Base-by-base conservation (phyloP, 1,140 invertebrate species). In the Phymastichus coffea region DNA sequence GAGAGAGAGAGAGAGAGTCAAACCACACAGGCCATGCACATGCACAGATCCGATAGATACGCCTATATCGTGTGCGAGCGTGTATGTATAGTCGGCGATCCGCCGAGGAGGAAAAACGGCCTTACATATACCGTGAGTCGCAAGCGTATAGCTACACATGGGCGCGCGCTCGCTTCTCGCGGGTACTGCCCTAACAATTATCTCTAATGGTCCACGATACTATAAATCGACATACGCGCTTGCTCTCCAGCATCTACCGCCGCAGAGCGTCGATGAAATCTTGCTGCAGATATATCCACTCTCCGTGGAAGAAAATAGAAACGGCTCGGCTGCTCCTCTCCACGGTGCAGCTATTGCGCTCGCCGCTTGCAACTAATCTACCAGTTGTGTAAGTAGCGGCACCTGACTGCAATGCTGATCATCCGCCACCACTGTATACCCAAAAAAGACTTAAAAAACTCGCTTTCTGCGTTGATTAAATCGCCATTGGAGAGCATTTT, bases 151-250 rank as follows among this genome's bases (percentile, higher is more conserved):
- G n/a, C n/a, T n/a, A n/a, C n/a, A n/a, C n/a, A n/a, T n/a, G n/a
- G n/a, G n/a, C n/a, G n/a, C n/a, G n/a, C n/a, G n/a, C n/a, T n/a
- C n/a, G n/a, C n/a, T n/a, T n/a, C n/a, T n/a, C n/a, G 0, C 54
- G 57, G 51, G 41, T 48, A 52, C 49, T 67, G 67, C 57, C 69
- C 69, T 61, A 70, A 79, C 74, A 76, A 78, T 79, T 74, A 79
- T 76, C 73, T 71, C 73, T 79, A 79, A 77, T 78, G 66, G 74
- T 63, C 55, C 64, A 68, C 64, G 70, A 74, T 75, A 74, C 73
- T 78, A 78, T 77, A 79, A 78, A 77, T 78, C 75, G 74, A 71
- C 73, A 72, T 75, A 66, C 61, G 65, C 63, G 53, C 61, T 52
- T 55, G 61, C 57, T 63, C 14, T 19, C 17, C 8, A 3, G 35